Percentiles rank a stretch among this genome's conserved stretches.
Evolutionary conservation across 2,113 vertebrate species (phyloP).

Genomic region (Leuciscus idus): DNA sequence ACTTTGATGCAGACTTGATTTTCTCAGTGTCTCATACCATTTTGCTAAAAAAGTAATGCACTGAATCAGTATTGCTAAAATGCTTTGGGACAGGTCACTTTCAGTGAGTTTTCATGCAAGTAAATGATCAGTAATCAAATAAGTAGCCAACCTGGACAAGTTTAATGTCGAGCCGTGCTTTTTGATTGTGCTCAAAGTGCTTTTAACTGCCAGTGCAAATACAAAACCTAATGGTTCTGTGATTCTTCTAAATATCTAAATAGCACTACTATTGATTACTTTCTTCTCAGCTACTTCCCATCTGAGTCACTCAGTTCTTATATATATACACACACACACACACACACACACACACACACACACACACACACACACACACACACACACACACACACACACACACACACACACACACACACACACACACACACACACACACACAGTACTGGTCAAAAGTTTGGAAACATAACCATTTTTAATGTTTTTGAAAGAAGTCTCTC

Average conservation of each 20-base stretch:
- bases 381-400: too few relatives aligned
- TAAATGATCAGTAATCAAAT: not conserved
- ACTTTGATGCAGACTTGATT: not conserved
- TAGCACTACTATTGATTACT: not conserved
- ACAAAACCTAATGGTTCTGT: not conserved
- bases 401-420: too few relatives aligned
- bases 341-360: too few relatives aligned
- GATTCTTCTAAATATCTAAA: slow-evolving; percentile 5
- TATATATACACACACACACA: not conserved
- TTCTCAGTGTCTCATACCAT: not conserved
- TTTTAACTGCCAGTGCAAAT: slow-evolving; percentile 2
- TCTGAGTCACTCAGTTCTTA: not conserved
- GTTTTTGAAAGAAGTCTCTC: too few relatives aligned
- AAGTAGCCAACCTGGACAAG: not conserved
- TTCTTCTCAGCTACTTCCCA: not conserved
- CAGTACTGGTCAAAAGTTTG: too few relatives aligned
- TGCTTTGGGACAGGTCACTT: not conserved
- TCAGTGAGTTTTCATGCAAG: not conserved
- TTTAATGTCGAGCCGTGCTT: not conserved
- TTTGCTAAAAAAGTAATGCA: not conserved
- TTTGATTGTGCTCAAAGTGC: slow-evolving; percentile 4
- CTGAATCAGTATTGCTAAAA: not conserved
- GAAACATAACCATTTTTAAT: too few relatives aligned
- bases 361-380: too few relatives aligned
- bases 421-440: too few relatives aligned